Evolutionary conservation across 2,888 invertebrate genomes (phyloP), one percentile per base, ranked within the genome.

Genomic region (Ecliptopera silaceata): DNA sequence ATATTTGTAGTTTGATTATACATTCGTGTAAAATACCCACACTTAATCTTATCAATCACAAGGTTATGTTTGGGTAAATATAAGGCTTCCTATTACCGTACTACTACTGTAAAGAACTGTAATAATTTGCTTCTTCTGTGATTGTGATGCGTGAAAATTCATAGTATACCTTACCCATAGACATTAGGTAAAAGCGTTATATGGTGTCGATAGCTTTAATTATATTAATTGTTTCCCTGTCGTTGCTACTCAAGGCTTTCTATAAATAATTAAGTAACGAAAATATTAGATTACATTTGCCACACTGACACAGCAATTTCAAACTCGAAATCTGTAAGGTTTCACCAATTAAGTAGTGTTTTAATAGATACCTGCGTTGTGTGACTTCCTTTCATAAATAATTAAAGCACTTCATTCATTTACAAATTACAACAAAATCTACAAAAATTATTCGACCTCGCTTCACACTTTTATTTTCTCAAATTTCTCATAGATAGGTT

Each of bases 261-360:
- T 77, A 75, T 74, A 65, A 73, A 61, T 76, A 71, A 61, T 58
- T 60, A 1, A 41, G 26, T 52, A 56, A 63, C 60, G 22, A 58
- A 56, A 55, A 45, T 55, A 55, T 50, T 51, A 44, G 17, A 59
- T 54, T 63, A 48, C 49, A 38, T 29, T 32, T 34, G 18, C 47
- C 15, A 43, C 20, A 39, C 71, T 76, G 75, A 77, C 71, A 68
- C 57, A 63, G 72, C 74, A 71, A 50, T 63, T 71, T 64, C 39
- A 22, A 36, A 36, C 34, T 41, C 20, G n/a, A 6, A 5, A 36
- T 11, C 11, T 20, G 15, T 43, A 2, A 18, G 18, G 4, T 17
- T 42, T 26, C 29, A 0, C 4, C 13, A 12, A 31, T 10, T 10
- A 18, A 13, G 4, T 1, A 8, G 15, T 45, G n/a, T 18, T 43